A percentile compares a stretch with the other conserved stretches of the same genome.
Conservation (phyloP, 2,797 vertebrate species). For the Thunnus albacares region DNA sequence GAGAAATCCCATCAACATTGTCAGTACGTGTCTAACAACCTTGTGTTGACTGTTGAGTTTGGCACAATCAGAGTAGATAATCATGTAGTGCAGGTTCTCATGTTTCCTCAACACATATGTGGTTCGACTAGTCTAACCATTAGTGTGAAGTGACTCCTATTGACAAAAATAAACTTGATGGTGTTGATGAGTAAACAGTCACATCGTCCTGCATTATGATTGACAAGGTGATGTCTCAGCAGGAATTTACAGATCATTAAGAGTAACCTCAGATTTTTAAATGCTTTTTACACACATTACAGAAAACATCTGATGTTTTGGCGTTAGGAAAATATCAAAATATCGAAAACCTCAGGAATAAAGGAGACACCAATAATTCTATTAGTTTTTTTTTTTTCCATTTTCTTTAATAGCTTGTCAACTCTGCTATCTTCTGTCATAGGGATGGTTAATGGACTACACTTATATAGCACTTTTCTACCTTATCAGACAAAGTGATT, state of each 20-base stretch:
- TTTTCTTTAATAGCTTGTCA: no score
- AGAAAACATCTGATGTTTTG: no score
- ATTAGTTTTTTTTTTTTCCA: no score
- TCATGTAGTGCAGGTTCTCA: rapidly evolving
- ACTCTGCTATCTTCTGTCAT: no score
- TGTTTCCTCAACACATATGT: background rate
- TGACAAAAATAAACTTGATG: constrained; percentile 1
- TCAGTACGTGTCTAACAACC: background rate
- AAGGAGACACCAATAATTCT: no score
- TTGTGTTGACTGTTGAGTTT: background rate
- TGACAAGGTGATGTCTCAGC: background rate
- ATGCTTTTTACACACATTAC: background rate
- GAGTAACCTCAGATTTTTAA: background rate
- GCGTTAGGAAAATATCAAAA: no score
- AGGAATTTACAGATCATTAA: background rate
- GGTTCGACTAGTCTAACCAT: background rate
- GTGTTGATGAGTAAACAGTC: background rate
- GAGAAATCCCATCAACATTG: background rate
- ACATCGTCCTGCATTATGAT: background rate
- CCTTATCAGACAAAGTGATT: no score
- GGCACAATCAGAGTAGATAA: no score
- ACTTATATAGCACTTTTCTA: no score
- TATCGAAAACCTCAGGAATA: no score
- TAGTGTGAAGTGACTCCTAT: no score
- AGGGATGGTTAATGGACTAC: no score